These are phyloP conservation scores for Melipona bicolor DNA, from an alignment of 2,888 invertebrate genomes.

Conservation along the genomic window DNA sequence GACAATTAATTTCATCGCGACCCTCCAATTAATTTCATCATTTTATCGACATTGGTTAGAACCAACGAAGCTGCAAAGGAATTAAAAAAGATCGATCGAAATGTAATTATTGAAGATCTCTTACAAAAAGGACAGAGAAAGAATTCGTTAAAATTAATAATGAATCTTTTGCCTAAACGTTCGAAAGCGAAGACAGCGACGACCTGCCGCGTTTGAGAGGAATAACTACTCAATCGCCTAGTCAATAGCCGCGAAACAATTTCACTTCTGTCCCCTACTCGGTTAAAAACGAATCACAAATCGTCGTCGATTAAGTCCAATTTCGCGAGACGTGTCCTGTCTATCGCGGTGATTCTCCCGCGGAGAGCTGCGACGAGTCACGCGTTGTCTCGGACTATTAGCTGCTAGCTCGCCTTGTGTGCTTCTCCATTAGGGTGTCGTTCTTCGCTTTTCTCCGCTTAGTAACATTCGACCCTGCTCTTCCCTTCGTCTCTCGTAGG, in stretches of 20 bases:
- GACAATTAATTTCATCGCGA: no score
- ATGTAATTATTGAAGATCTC: no score
- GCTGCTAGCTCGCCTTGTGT: slow-evolving; percentile 55
- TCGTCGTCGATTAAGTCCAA: slow-evolving; percentile 58
- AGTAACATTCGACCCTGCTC: slow-evolving; percentile 43
- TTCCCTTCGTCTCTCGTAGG: background rate
- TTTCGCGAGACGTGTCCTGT: slow-evolving; percentile 32
- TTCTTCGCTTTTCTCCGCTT: background rate
- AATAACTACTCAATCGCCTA: slow-evolving; percentile 11
- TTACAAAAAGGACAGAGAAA: no score
- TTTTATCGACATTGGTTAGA: no score
- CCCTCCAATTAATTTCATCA: no score
- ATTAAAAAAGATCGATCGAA: no score
- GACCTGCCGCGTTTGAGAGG: background rate
- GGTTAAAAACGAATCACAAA: slow-evolving; percentile 30
- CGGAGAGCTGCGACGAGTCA: slow-evolving; percentile 20
- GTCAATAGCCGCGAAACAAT: slow-evolving; percentile 28
- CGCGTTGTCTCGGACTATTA: slow-evolving; percentile 9
- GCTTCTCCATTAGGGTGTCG: slow-evolving; percentile 57
- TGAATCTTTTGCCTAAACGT: no score
- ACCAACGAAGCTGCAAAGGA: no score
- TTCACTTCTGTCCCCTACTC: slow-evolving; percentile 30
- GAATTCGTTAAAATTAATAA: no score
- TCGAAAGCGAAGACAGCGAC: no score
- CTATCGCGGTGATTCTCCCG: slow-evolving; percentile 39